Percentiles rank a stretch among this genome's conserved stretches.
These are phyloP conservation scores for Hyposmocoma kahamanoa DNA, from an alignment of 1,140 invertebrate species.

Conservation along the genomic window DNA sequence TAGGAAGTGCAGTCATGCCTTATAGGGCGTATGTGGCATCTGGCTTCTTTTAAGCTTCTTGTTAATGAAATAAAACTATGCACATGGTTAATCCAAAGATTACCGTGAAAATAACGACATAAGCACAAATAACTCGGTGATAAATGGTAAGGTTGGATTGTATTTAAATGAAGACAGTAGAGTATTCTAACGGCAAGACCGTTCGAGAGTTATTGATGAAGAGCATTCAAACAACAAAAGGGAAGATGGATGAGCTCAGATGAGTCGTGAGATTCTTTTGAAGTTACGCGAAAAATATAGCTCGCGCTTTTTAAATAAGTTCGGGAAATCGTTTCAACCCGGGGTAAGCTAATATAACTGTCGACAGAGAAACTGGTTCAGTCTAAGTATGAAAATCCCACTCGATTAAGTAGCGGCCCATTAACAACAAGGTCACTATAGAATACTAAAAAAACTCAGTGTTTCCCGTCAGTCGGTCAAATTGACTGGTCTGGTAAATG, in stretches of 20 bases:
- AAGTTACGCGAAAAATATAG: constrained; percentile 1
- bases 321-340: too few relatives aligned
- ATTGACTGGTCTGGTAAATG: too few relatives aligned
- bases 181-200: not conserved
- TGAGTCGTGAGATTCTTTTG: constrained; percentile 2
- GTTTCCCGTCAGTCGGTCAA: too few relatives aligned
- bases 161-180: not conserved
- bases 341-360: too few relatives aligned
- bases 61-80: not conserved
- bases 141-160: not conserved
- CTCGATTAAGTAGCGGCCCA: too few relatives aligned
- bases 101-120: not conserved
- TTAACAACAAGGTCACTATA: too few relatives aligned
- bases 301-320: too few relatives aligned
- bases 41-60: too few relatives aligned
- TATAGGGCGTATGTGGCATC: not conserved
- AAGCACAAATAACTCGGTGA: not conserved
- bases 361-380: too few relatives aligned
- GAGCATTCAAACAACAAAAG: not conserved
- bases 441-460: too few relatives aligned
- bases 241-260: constrained; percentile 1
- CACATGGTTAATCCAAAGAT: not conserved
- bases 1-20: constrained; percentile 17
- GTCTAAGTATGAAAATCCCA: too few relatives aligned
- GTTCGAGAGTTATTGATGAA: not conserved